These are phyloP conservation scores for Malurus leucopterus DNA, from an alignment of 2,797 vertebrate genomes.

Conservation along the genomic window DNA sequence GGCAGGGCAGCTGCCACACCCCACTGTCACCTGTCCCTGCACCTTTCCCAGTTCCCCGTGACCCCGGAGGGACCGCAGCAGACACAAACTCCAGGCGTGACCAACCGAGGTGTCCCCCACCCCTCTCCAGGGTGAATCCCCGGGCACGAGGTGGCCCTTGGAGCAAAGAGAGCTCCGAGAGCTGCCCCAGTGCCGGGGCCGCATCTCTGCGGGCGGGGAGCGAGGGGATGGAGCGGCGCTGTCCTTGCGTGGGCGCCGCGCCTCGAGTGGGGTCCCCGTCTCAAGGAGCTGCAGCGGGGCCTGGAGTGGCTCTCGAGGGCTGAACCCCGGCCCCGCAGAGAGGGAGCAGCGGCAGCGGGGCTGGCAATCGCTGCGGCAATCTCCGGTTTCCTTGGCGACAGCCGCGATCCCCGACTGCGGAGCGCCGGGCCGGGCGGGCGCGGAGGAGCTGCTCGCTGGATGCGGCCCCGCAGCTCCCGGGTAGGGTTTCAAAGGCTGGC, in stretches of 20 bases:
- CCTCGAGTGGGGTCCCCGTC: not conserved
- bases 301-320: not conserved
- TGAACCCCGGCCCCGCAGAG: not conserved
- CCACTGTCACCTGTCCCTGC: not conserved
- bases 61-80: rapidly evolving
- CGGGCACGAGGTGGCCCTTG: rapidly evolving
- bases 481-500: not conserved
- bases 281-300: not conserved
- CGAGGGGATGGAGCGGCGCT: not conserved
- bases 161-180: rapidly evolving
- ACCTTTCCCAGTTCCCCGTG: rapidly evolving
- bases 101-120: rapidly evolving
- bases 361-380: not conserved
- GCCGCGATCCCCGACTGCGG: not conserved
- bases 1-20: not conserved
- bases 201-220: rapidly evolving
- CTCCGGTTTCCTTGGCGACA: constrained; percentile 10
- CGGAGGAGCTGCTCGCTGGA: not conserved
- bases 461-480: rapidly evolving
- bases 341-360: not conserved
- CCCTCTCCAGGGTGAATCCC: rapidly evolving
- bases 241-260: rapidly evolving
- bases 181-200: not conserved
- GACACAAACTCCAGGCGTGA: rapidly evolving
- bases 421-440: not conserved